A percentile compares a stretch with the other conserved stretches of the same genome.
Conservation (phyloP, 2,888 invertebrate species). For the Drosophila ezoana region DNA sequence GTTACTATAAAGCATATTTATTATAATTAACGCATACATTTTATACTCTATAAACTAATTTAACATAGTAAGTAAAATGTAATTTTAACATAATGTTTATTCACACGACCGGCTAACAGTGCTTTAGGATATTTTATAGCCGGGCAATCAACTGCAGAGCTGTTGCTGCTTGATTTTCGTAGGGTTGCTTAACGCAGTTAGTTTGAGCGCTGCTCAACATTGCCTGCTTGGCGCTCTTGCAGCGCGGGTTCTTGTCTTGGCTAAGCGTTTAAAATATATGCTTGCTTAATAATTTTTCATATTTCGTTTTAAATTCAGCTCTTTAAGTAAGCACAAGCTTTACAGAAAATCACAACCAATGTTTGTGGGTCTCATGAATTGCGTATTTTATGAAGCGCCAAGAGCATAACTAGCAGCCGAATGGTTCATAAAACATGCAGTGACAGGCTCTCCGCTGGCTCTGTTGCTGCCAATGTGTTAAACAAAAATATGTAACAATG, state of each 20-base stretch:
- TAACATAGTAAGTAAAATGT: conserved; percentile 4
- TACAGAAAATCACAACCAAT: conserved; percentile 10
- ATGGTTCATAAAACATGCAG: conserved; percentile 45
- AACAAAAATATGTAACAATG: conserved; percentile 57
- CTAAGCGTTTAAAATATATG: conserved; percentile 22
- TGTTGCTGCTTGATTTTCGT: background rate
- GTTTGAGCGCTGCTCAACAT: background rate
- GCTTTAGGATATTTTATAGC: background rate
- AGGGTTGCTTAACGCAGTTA: background rate
- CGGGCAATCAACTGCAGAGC: background rate
- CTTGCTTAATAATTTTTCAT: too few relatives aligned
- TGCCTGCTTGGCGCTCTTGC: background rate
- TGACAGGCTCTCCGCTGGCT: conserved; percentile 18
- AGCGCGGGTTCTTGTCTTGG: conserved; percentile 36
- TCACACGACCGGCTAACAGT: background rate
- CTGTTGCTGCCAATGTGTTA: conserved; percentile 33
- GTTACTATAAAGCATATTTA: background rate
- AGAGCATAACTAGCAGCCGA: conserved; percentile 27
- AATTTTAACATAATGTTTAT: background rate
- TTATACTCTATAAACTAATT: background rate
- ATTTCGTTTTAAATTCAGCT: background rate
- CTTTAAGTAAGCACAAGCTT: conserved; percentile 1
- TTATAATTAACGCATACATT: background rate
- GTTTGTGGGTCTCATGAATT: background rate
- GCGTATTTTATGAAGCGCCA: conserved; percentile 28